Evolutionary conservation across 2,888 invertebrate species (phyloP), one percentile per base, ranked within the genome.

Genomic region (Rugalucina vietnamica): DNA sequence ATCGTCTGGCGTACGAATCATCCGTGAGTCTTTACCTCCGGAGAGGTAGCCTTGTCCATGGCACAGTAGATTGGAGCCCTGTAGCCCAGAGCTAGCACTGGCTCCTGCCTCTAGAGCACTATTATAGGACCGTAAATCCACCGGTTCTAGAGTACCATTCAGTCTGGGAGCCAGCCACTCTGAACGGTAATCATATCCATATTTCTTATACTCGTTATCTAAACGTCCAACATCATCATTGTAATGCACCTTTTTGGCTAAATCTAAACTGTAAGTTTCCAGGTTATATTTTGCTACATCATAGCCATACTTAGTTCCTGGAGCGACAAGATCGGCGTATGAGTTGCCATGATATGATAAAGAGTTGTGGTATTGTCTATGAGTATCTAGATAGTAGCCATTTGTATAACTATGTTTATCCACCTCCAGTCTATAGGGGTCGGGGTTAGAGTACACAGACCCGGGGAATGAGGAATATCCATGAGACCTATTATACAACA

Each of bases 331-430:
- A 78, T 94, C 94, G n/a, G 93, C 85, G 80, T 94, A 94, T 43
- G 92, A 91, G 80, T 93, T 93, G 73, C 92, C 91, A 76, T 91
- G 90, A 86, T 94, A 94, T 39, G 93, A 91, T 69, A 93, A 87
- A 8, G 93, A 88, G 78, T 93, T 92, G 77, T 94, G 94, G 86
- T 94, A 94, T 81, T 94, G 94, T 83, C 94, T 88, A 57, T 88
- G 88, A 5, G 88, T 84, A 75, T 94, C 94, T 24, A 93, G 85
- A 82, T 94, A 94, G 84, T 94, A 94, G 32, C 93, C 93, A 81
- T 93, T 93, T 29, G 92, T 87, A 77, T 93, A 92, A 37, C 91
- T 84, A 83, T 93, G 93, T 89, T 93, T 93, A 21, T 93, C 93
- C 24, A 91, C 85, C 34, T 93, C 93, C 14, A 93, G 78, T 73